Base-by-base conservation (phyloP, 1,140 invertebrate species). In the Drosophila sturtevanti region DNA sequence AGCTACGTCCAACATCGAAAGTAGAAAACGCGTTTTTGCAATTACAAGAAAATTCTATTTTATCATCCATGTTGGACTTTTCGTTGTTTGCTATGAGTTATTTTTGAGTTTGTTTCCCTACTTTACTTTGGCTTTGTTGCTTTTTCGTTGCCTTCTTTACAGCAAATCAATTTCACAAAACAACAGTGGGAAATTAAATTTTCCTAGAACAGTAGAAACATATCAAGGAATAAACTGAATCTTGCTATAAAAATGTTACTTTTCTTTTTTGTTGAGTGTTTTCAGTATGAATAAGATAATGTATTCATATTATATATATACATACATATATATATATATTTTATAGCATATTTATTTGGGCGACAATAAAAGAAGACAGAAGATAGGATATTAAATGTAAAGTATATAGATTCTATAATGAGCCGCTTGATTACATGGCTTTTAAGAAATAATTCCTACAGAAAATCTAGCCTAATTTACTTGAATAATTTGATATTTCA, bases 1-100 rank as follows among this genome's bases (percentile, higher is more conserved):
- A 44, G 14, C 27, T 69, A 58, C 41, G 38, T 66, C 52, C 18
- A 21, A 14, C 14, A 22, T 2, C 21, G 56, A 51, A 51, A 11
- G 41, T 44, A 63, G 64, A 65, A 48, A 61, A 72, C 48, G 63
- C 64, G 62, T 63, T 72, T 75, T 69, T 80, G 72, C 72, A 80
- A 79, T 85, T 85, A 80, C 55, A 65, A 48, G 63, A 31, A 80
- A 56, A 61, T 69, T 73, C 60, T 70, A 31, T 81, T 72, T 63
- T 62, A 63, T 63, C 63, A 64, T 80, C 55, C 38, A 56, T 56
- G 24, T 56, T 56, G 54, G 52, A 55, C 52, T 56, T 41, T 31
- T 18, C 24, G 6, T 35, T 27, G 69, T 44, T 41, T 74, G 22
- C 24, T 24, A 72, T 52, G 34, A 22, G 63, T 34, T 58, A 52